phyloP scores from a whole-genome alignment of 1,140 invertebrate genomes.

The Aradophagus sp. region DNA sequence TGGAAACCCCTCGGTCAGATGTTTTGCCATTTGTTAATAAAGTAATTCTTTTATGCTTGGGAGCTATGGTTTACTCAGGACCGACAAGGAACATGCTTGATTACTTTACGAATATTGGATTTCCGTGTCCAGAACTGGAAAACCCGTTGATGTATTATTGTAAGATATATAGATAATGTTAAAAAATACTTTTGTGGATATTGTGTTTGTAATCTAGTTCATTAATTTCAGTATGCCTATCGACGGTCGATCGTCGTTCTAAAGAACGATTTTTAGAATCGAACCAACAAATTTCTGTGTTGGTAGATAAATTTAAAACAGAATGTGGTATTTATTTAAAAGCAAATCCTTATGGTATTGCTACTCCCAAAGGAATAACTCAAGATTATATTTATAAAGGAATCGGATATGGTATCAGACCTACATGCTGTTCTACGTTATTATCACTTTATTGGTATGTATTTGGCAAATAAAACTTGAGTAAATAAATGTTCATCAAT shows the following conservation, averaged over 20 bases:
- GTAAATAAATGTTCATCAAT: no score
- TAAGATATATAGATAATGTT: constrained; percentile 76
- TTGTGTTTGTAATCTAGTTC: no score
- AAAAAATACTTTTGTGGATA: no score
- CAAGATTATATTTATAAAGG: constrained; percentile 65
- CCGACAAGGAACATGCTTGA: constrained; percentile 91
- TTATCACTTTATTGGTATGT: constrained; percentile 86
- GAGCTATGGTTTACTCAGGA: constrained; percentile 93
- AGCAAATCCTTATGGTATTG: constrained; percentile 74
- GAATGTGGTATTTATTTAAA: constrained; percentile 83
- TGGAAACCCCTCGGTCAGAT: constrained; percentile 94
- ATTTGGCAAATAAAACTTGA: no score
- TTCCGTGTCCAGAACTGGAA: constrained; percentile 93
- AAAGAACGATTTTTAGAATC: constrained; percentile 93
- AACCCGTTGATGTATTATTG: constrained; percentile 95
- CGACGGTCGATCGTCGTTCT: constrained; percentile 91
- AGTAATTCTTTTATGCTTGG: constrained; percentile 86
- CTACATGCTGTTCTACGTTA: constrained; percentile 82
- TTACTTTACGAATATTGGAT: constrained; percentile 93
- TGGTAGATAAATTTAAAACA: constrained; percentile 93
- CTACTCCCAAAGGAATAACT: constrained; percentile 66
- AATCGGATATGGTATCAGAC: constrained; percentile 77
- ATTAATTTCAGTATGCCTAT: constrained; percentile 84
- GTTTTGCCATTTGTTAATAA: constrained; percentile 93
- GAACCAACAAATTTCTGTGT: constrained; percentile 91